phyloP scores from a whole-genome alignment of 2,797 vertebrate species.

The Xenopus petersii region DNA sequence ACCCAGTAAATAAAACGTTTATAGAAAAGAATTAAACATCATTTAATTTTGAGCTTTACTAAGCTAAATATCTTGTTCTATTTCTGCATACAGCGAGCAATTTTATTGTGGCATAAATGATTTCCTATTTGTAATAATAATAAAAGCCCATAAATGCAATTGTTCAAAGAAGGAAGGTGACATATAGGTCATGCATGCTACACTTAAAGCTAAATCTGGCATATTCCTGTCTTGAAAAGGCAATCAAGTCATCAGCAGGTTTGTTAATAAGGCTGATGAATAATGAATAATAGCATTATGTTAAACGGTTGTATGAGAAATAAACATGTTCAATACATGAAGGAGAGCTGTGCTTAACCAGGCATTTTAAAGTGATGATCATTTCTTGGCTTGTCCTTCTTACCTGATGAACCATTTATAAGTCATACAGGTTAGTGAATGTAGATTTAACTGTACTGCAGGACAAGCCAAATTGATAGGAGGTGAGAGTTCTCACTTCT shows the following conservation, averaged over 20 bases:
- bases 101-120: conserved; percentile 19
- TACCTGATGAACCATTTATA: neutral
- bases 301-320: no score
- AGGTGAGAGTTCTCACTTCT: neutral
- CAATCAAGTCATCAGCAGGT: neutral
- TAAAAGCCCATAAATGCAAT: conserved; percentile 13
- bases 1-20: no score
- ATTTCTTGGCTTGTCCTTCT: neutral
- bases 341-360: neutral
- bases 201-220: conserved; percentile 1
- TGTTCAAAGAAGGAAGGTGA: conserved; percentile 17
- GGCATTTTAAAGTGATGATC: neutral
- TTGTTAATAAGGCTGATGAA: neutral
- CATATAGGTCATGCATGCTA: conserved; percentile 10
- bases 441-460: neutral
- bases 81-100: conserved; percentile 16
- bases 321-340: no score
- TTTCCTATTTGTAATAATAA: conserved; percentile 18
- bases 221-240: neutral
- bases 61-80: neutral
- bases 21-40: no score
- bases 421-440: neutral
- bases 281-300: no score
- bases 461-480: neutral
- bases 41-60: conserved; percentile 7